Evolutionary conservation across 2,797 vertebrate species (phyloP).

Genomic region (Tenualosa thibaudeaui): DNA sequence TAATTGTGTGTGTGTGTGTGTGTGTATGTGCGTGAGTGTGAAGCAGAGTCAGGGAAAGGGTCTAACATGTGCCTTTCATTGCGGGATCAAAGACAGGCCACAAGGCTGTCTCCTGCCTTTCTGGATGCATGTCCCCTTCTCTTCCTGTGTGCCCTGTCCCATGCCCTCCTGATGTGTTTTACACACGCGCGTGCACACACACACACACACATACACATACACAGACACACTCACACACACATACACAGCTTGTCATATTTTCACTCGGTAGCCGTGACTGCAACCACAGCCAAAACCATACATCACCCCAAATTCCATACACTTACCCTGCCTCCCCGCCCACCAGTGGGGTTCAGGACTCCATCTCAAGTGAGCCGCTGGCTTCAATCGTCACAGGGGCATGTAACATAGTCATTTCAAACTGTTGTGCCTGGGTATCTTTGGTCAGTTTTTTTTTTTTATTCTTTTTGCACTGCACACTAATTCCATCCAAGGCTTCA

Average conservation of each 20-base stretch:
- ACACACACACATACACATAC: constrained; percentile 39
- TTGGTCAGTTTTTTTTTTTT: constrained; percentile 38
- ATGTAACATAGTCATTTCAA: constrained; percentile 5
- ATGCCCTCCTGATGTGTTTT: constrained; percentile 17
- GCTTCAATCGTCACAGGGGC: constrained; percentile 16
- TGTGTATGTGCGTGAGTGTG: constrained; percentile 18
- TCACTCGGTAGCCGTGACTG: constrained; percentile 28
- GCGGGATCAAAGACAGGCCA: constrained; percentile 67
- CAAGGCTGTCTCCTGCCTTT: constrained; percentile 44
- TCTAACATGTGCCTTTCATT: constrained; percentile 69
- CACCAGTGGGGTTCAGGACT: not conserved
- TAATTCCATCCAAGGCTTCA: constrained; percentile 57
- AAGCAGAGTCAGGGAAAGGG: constrained; percentile 31
- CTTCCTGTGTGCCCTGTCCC: constrained; percentile 17
- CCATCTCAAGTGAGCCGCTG: not conserved
- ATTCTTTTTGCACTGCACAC: constrained; percentile 1
- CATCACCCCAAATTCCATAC: constrained; percentile 6
- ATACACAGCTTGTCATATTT: constrained; percentile 47
- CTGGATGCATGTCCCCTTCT: constrained; percentile 31
- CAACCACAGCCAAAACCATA: constrained; percentile 18
- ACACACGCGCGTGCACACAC: constrained; percentile 27
- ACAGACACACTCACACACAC: constrained; percentile 39
- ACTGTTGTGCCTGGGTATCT: not conserved
- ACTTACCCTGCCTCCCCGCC: not conserved
- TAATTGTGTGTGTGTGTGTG: constrained; percentile 13